Percentiles rank a stretch among this genome's conserved stretches.
Evolutionary conservation across 1,140 invertebrate genomes (phyloP).

Genomic region (Phenacoccus solenopsis): DNA sequence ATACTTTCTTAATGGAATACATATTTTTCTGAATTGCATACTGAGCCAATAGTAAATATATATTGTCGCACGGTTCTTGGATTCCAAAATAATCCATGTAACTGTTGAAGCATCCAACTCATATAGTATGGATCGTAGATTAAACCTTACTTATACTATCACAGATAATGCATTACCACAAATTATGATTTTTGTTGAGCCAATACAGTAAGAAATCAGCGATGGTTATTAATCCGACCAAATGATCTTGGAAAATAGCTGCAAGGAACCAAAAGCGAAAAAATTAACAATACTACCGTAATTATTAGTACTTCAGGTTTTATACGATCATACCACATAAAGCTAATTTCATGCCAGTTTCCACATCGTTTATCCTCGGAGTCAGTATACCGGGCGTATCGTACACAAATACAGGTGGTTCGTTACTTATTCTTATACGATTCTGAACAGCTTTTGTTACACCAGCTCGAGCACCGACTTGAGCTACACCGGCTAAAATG

Average conservation of each 20-base stretch:
- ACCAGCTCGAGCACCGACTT: slow-evolving; percentile 33
- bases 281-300: slow-evolving; percentile 3
- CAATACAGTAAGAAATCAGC: slow-evolving; percentile 88
- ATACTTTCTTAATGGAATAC: slow-evolving; percentile 20
- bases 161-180: neutral
- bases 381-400: slow-evolving; percentile 91
- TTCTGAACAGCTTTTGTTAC: slow-evolving; percentile 76
- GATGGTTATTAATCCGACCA: slow-evolving; percentile 67
- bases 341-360: slow-evolving; percentile 77
- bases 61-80: slow-evolving; percentile 19
- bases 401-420: slow-evolving; percentile 71
- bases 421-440: slow-evolving; percentile 71
- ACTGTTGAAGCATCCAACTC: too few relatives aligned
- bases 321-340: slow-evolving; percentile 61
- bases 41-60: slow-evolving; percentile 39
- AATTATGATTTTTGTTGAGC: slow-evolving; percentile 65
- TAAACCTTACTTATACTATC: neutral
- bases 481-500: slow-evolving; percentile 13
- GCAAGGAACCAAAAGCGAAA: neutral
- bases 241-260: slow-evolving; percentile 64
- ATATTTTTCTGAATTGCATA: slow-evolving; percentile 42
- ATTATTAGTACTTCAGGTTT: neutral
- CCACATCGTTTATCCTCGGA: slow-evolving; percentile 56
- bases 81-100: slow-evolving; percentile 20
- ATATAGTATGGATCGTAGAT: neutral